A percentile compares a stretch with the other conserved stretches of the same genome.
Evolutionary conservation across 2,888 invertebrate species (phyloP).

Genomic region (Seira sanloemensis): DNA sequence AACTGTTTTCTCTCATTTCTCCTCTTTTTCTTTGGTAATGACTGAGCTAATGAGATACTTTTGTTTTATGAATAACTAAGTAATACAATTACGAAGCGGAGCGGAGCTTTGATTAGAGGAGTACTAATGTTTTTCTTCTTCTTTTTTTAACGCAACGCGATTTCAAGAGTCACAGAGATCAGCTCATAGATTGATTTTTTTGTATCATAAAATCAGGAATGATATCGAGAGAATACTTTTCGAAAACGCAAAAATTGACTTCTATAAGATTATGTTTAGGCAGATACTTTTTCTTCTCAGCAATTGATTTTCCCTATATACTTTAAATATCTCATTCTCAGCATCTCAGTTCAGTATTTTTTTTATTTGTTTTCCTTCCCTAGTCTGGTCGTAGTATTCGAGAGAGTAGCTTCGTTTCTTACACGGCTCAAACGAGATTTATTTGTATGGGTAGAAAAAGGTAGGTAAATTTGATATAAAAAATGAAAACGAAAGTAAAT

Average conservation of each 20-base stretch:
- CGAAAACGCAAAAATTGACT: conserved; percentile 53
- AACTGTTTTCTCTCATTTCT: conserved; percentile 51
- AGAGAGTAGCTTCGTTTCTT: conserved; percentile 67
- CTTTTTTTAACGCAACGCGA: conserved; percentile 34
- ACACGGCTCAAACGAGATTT: conserved; percentile 47
- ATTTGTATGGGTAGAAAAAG: conserved; percentile 4
- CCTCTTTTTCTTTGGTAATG: conserved; percentile 62
- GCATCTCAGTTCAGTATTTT: conserved; percentile 58
- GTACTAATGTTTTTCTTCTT: conserved; percentile 30
- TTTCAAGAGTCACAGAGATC: conserved; percentile 60
- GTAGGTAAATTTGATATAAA: conserved; percentile 20
- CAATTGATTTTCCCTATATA: conserved; percentile 25
- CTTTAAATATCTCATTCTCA: conserved; percentile 56
- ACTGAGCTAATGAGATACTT: conserved; percentile 69
- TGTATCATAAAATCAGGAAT: conserved; percentile 62
- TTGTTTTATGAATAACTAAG: conserved; percentile 50
- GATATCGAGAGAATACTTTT: conserved; percentile 64
- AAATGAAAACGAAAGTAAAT: conserved; percentile 7
- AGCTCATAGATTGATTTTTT: conserved; percentile 53
- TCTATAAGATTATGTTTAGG: conserved; percentile 35
- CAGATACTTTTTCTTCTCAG: conserved; percentile 40
- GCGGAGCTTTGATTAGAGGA: conserved; percentile 60
- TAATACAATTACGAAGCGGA: conserved; percentile 56
- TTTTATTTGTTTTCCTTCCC: conserved; percentile 23
- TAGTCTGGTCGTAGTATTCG: conserved; percentile 45